These are phyloP conservation scores for Chrysemys picta DNA, from an alignment of 2,113 vertebrate species.

Conservation along the genomic window DNA sequence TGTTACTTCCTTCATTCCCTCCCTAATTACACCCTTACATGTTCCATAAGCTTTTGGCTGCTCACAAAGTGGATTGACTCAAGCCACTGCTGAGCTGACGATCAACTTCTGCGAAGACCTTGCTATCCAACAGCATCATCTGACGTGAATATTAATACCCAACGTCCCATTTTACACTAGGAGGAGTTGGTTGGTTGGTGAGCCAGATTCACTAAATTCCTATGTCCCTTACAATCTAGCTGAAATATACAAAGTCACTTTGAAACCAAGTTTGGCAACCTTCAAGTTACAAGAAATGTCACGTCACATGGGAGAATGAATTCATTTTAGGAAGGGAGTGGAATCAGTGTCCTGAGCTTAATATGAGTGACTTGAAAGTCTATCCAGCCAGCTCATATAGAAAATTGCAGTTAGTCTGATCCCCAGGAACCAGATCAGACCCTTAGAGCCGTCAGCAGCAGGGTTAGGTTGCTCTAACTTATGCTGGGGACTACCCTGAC, in stretches of 20 bases:
- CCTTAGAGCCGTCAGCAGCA: not conserved
- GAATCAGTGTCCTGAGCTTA: slow-evolving; percentile 3
- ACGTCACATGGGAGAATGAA: not conserved
- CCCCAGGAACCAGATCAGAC: not conserved
- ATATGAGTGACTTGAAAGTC: not conserved
- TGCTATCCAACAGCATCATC: not conserved
- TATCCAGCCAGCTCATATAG: not conserved
- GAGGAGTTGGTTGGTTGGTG: not conserved
- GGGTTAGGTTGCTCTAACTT: not conserved
- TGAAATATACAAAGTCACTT: not conserved
- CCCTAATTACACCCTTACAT: not conserved
- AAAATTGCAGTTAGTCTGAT: not conserved
- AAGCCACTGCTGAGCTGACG: not conserved
- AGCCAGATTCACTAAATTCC: not conserved
- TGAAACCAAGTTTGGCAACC: not conserved
- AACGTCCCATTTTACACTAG: not conserved
- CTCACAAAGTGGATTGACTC: not conserved
- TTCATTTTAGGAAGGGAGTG: not conserved
- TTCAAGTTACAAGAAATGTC: not conserved
- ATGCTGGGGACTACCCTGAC: rapidly evolving
- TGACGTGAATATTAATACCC: not conserved
- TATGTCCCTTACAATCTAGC: not conserved
- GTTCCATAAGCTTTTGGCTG: not conserved
- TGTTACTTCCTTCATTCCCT: slow-evolving; percentile 37
- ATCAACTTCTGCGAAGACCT: not conserved